phyloP scores from a whole-genome alignment of 1,140 invertebrate species.

The Fopius arisanus region DNA sequence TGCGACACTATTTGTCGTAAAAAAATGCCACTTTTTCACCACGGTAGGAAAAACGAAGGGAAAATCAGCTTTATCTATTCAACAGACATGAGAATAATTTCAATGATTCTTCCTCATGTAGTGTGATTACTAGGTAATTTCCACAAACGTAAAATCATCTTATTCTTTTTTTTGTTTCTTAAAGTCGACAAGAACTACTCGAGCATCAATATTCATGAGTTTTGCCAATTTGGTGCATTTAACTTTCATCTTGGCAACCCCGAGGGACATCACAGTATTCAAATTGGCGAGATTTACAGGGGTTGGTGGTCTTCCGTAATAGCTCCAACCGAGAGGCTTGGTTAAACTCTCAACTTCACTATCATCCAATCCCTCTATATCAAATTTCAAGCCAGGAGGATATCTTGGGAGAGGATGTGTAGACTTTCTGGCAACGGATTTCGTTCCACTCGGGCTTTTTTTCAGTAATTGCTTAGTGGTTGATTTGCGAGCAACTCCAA shows the following conservation, averaged over 20 bases:
- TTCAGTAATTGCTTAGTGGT: slow-evolving; percentile 44
- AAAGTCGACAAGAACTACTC: slow-evolving; percentile 24
- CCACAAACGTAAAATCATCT: not conserved
- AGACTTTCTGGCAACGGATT: slow-evolving; percentile 58
- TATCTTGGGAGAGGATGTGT: slow-evolving; percentile 51
- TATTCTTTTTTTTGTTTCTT: slow-evolving; percentile 4
- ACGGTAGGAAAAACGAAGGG: not conserved
- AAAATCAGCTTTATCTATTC: not conserved
- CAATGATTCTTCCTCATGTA: not conserved
- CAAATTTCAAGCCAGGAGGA: slow-evolving; percentile 33
- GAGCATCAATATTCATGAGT: slow-evolving; percentile 54
- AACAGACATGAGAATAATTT: not conserved
- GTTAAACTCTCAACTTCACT: not conserved
- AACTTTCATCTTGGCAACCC: slow-evolving; percentile 51
- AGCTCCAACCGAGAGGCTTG: slow-evolving; percentile 36
- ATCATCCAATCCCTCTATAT: slow-evolving; percentile 10
- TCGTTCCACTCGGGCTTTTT: slow-evolving; percentile 24
- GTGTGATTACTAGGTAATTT: not conserved
- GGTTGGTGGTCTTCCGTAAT: slow-evolving; percentile 44
- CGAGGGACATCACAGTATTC: slow-evolving; percentile 53
- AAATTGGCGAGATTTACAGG: slow-evolving; percentile 47
- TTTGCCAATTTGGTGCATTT: slow-evolving; percentile 52
- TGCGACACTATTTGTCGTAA: not conserved
- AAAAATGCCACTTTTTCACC: not conserved
- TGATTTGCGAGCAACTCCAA: slow-evolving; percentile 55